phyloP scores from a whole-genome alignment of 2,113 vertebrate species.

The Equus quagga region DNA sequence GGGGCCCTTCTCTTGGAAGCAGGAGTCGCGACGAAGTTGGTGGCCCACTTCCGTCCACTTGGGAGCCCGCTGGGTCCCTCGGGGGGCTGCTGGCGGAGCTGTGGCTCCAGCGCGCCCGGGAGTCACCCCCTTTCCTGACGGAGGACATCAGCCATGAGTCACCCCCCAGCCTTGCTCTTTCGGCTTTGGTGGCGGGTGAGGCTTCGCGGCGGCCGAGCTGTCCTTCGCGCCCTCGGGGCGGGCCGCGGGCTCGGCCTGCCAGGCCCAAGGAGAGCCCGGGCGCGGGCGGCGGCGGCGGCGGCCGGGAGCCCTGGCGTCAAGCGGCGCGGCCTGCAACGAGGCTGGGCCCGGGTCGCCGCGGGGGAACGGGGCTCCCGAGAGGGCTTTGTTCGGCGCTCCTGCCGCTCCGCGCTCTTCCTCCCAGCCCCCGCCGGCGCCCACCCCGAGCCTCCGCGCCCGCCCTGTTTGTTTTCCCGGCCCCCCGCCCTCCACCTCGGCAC shows the following conservation, averaged over 20 bases:
- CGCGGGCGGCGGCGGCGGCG: conserved; percentile 59
- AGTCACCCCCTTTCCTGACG: neutral
- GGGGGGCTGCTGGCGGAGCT: neutral
- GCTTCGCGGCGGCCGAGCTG: neutral
- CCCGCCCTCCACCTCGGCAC: conserved; percentile 89
- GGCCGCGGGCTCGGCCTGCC: neutral
- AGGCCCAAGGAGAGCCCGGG: neutral
- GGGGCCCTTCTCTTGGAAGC: conserved; percentile 78
- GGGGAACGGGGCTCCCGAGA: conserved; percentile 91
- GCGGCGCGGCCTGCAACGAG: neutral
- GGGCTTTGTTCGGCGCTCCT: conserved; percentile 91
- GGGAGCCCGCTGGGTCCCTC: neutral
- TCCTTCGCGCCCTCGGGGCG: neutral
- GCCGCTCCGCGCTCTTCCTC: conserved; percentile 93
- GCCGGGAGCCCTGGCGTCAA: neutral
- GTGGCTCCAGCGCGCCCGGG: neutral
- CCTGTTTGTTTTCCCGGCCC: conserved; percentile 94
- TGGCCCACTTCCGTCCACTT: conserved; percentile 51
- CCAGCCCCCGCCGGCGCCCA: conserved; percentile 80
- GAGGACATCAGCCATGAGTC: neutral
- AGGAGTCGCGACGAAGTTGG: conserved; percentile 70
- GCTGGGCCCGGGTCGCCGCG: conserved; percentile 91
- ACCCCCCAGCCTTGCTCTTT: neutral
- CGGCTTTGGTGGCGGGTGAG: neutral
- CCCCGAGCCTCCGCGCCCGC: conserved; percentile 67